phyloP scores from a whole-genome alignment of 1,140 invertebrate species.

The Tenebrio molitor region DNA sequence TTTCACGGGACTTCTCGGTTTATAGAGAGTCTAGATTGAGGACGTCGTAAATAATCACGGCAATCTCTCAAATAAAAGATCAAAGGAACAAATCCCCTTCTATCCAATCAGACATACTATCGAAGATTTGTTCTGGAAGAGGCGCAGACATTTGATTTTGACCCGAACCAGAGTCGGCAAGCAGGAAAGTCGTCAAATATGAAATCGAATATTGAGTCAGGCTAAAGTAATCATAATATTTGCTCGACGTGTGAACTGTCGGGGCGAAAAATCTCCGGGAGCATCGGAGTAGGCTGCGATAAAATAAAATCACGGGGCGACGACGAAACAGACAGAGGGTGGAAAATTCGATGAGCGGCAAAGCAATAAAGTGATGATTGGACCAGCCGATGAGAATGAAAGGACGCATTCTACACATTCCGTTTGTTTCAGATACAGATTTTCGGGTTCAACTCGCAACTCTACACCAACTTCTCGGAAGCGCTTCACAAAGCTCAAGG shows the following conservation, averaged over 20 bases:
- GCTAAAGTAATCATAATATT: slow-evolving; percentile 61
- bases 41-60: slow-evolving; percentile 33
- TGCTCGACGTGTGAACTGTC: slow-evolving; percentile 57
- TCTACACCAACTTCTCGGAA: slow-evolving; percentile 93
- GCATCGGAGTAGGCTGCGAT: slow-evolving; percentile 40
- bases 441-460: slow-evolving; percentile 93
- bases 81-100: slow-evolving; percentile 47
- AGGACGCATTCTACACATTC: slow-evolving; percentile 56
- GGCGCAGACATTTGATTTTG: slow-evolving; percentile 48
- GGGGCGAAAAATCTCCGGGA: slow-evolving; percentile 45
- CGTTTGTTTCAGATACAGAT: slow-evolving; percentile 87
- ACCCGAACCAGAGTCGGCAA: slow-evolving; percentile 29
- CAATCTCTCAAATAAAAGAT: slow-evolving; percentile 44
- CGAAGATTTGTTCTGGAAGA: slow-evolving; percentile 45
- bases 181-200: slow-evolving; percentile 53
- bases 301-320: slow-evolving; percentile 46
- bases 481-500: slow-evolving; percentile 90
- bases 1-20: slow-evolving; percentile 6
- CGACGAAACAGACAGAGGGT: slow-evolving; percentile 48
- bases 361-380: slow-evolving; percentile 62
- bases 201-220: slow-evolving; percentile 58
- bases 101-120: slow-evolving; percentile 47
- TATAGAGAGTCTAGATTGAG: slow-evolving; percentile 7
- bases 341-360: slow-evolving; percentile 58
- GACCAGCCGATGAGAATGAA: slow-evolving; percentile 53